These are phyloP conservation scores for Eurois occulta DNA, from an alignment of 2,888 invertebrate genomes.

Conservation along the genomic window DNA sequence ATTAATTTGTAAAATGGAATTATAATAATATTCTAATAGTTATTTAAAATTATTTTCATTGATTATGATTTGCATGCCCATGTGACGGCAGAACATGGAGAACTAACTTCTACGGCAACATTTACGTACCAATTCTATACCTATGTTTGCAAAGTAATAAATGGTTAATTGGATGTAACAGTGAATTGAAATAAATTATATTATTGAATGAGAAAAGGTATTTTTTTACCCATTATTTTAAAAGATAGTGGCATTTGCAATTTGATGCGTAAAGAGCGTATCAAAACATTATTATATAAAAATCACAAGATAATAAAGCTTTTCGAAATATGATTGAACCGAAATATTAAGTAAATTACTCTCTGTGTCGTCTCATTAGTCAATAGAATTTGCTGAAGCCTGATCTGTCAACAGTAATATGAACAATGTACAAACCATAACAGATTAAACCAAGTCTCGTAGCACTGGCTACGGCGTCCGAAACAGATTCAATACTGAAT, in stretches of 20 bases:
- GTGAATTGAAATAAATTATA: too few species aligned
- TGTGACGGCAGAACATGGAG: too few species aligned
- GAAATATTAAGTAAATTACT: background rate
- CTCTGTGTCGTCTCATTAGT: background rate
- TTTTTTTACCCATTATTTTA: background rate
- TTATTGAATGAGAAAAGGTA: background rate
- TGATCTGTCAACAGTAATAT: background rate
- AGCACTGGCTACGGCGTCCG: background rate
- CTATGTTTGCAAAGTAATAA: too few species aligned
- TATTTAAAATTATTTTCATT: too few species aligned
- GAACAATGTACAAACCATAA: background rate
- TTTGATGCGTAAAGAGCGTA: background rate
- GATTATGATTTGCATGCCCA: too few species aligned
- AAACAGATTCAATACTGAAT: conserved; percentile 22
- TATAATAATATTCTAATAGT: too few species aligned
- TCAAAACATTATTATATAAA: background rate
- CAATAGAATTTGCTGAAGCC: background rate
- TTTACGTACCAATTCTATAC: too few species aligned
- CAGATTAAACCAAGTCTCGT: background rate
- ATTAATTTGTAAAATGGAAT: too few species aligned
- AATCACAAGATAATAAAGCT: background rate
- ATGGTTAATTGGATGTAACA: too few species aligned
- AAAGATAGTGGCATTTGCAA: background rate
- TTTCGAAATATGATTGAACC: background rate
- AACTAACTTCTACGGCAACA: too few species aligned